Conservation (phyloP, 2,888 invertebrate species). For the Xiphydria camelus region DNA sequence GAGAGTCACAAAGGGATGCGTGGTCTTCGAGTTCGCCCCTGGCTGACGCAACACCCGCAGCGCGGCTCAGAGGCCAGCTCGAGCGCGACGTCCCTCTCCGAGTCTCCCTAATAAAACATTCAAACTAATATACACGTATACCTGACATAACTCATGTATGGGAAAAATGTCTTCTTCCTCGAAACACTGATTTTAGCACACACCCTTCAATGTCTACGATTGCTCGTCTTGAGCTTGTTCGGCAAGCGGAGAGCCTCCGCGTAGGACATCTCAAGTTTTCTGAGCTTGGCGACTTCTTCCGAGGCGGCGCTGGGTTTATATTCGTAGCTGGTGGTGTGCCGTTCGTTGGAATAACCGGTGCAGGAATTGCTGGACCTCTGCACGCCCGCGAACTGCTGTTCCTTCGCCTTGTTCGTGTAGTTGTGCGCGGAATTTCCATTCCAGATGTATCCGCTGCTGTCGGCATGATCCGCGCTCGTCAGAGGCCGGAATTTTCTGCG, state of each 20-base stretch:
- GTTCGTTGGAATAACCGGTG: slow-evolving; percentile 41
- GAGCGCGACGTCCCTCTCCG: too few species aligned
- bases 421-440: slow-evolving; percentile 74
- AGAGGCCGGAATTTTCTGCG: slow-evolving; percentile 63
- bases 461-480: slow-evolving; percentile 43
- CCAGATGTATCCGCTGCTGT: slow-evolving; percentile 62
- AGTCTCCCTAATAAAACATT: too few species aligned
- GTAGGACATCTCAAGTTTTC: slow-evolving; percentile 80
- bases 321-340: slow-evolving; percentile 48
- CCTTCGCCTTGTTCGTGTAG: slow-evolving; percentile 57
- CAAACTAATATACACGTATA: too few species aligned
- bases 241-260: slow-evolving; percentile 80
- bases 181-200: too few species aligned
- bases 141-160: too few species aligned
- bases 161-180: too few species aligned
- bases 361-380: slow-evolving; percentile 22
- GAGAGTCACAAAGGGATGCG: not conserved
- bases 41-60: not conserved
- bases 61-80: not conserved
- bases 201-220: slow-evolving; percentile 27
- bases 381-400: slow-evolving; percentile 34
- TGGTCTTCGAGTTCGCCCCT: too few species aligned
- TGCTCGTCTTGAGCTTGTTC: slow-evolving; percentile 60
- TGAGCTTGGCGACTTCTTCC: slow-evolving; percentile 79
- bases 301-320: slow-evolving; percentile 75